phyloP scores from a whole-genome alignment of 30 jellyfish, hydroid and myxozoan genomes.

The Mastigias papua region DNA sequence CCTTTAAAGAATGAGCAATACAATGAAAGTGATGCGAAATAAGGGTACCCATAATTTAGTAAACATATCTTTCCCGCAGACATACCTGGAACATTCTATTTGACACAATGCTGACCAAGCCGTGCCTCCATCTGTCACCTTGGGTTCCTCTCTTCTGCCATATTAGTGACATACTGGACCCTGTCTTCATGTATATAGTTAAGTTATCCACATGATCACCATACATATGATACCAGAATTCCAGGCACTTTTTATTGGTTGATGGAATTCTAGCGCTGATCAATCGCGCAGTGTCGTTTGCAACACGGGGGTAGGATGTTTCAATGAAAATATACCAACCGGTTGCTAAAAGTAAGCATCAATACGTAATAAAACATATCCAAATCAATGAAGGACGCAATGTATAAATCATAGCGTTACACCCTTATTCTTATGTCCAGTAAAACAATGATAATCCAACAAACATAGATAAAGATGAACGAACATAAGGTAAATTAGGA shows the following conservation, averaged over 20 bases:
- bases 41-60: too few relatives aligned
- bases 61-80: too few relatives aligned
- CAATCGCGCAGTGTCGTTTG: constrained; percentile 96
- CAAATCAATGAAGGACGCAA: too few relatives aligned
- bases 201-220: constrained; percentile 98
- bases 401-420: too few relatives aligned
- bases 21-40: too few relatives aligned
- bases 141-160: constrained; percentile 93
- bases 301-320: constrained; percentile 94
- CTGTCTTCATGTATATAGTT: constrained; percentile 79
- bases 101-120: constrained; percentile 75
- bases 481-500: too few relatives aligned
- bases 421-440: too few relatives aligned
- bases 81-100: constrained; percentile 88
- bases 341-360: constrained; percentile 24
- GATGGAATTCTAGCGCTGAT: constrained; percentile 83
- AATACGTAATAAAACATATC: too few relatives aligned
- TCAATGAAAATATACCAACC: constrained; percentile 97
- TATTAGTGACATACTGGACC: constrained; percentile 74
- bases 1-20: too few relatives aligned
- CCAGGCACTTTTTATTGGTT: constrained; percentile 81
- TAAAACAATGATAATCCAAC: too few relatives aligned
- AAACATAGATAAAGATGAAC: too few relatives aligned
- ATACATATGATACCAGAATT: constrained; percentile 99
- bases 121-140: constrained; percentile 98